Conservation (phyloP, 2,888 invertebrate genomes). For the Hanleya hanleyi region DNA sequence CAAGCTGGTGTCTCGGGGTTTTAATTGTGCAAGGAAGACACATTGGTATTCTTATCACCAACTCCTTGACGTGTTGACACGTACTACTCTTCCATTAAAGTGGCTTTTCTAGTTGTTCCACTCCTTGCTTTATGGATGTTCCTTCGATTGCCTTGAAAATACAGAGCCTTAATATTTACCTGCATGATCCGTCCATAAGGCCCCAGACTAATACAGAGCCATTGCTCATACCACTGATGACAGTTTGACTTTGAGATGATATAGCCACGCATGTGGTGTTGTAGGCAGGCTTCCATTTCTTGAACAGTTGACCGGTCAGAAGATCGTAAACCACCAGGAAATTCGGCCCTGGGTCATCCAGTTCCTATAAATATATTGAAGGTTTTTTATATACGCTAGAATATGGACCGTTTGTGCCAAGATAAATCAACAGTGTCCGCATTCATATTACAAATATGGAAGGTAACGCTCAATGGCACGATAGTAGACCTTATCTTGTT, state of each 20-base stretch:
- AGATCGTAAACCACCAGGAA: slow-evolving; percentile 93
- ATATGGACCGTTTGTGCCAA: not conserved
- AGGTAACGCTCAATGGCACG: not conserved
- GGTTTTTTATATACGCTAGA: not conserved
- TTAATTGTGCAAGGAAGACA: too few species aligned
- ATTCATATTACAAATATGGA: too few species aligned
- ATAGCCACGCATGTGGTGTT: slow-evolving; percentile 90
- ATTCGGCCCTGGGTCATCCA: slow-evolving; percentile 76
- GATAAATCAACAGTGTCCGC: too few species aligned
- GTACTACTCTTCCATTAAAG: too few species aligned
- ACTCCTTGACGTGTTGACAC: too few species aligned
- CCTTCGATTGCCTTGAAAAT: too few species aligned
- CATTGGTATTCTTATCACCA: too few species aligned
- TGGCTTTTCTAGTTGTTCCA: too few species aligned
- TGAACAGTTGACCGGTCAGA: slow-evolving; percentile 91
- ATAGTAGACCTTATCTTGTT: not conserved
- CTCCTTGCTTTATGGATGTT: too few species aligned
- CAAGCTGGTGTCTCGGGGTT: too few species aligned
- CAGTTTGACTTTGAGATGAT: slow-evolving; percentile 87
- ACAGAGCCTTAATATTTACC: slow-evolving; percentile 45
- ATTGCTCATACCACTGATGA: slow-evolving; percentile 88
- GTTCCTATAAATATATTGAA: slow-evolving; percentile 36
- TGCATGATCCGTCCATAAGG: slow-evolving; percentile 81
- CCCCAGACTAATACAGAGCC: slow-evolving; percentile 90
- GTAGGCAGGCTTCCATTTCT: slow-evolving; percentile 91